Conservation (phyloP, 2,797 vertebrate genomes). For the Rhinogobio ventralis region DNA sequence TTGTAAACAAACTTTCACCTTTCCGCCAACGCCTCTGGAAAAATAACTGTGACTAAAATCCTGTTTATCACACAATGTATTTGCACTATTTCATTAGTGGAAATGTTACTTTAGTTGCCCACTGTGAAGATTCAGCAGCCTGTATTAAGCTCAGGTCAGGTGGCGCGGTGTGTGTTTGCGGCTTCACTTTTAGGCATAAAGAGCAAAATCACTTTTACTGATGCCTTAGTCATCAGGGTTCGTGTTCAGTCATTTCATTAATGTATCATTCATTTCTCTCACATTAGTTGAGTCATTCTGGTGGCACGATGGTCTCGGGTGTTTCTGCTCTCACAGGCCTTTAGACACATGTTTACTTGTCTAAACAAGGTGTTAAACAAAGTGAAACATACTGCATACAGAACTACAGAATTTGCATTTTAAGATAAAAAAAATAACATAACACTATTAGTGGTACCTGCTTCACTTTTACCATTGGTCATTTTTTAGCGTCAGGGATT, state of each 20-base stretch:
- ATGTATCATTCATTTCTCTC: constrained; percentile 59
- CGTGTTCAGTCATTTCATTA: constrained; percentile 81
- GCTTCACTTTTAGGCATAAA: constrained; percentile 51
- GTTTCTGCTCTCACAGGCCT: constrained; percentile 23
- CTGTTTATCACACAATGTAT: constrained; percentile 49
- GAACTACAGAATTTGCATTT: background rate
- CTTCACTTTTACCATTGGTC: background rate
- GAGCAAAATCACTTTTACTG: constrained; percentile 74
- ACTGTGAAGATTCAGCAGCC: background rate
- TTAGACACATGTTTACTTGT: background rate
- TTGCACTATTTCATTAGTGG: background rate
- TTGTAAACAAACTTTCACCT: constrained; percentile 58
- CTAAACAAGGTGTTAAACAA: background rate
- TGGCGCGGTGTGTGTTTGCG: background rate
- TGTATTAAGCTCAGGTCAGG: background rate
- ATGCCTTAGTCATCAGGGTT: constrained; percentile 75
- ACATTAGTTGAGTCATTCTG: constrained; percentile 62
- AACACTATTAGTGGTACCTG: background rate
- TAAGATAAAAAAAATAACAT: background rate
- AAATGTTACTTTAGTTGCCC: background rate
- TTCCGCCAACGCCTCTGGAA: constrained; percentile 54
- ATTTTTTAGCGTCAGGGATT: background rate
- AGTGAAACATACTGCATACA: background rate
- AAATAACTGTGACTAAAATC: constrained; percentile 59
- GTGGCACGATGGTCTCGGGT: background rate